Evolutionary conservation across 2,113 vertebrate species (phyloP), one percentile per base, ranked within the genome.

Genomic region (Morone saxatilis): DNA sequence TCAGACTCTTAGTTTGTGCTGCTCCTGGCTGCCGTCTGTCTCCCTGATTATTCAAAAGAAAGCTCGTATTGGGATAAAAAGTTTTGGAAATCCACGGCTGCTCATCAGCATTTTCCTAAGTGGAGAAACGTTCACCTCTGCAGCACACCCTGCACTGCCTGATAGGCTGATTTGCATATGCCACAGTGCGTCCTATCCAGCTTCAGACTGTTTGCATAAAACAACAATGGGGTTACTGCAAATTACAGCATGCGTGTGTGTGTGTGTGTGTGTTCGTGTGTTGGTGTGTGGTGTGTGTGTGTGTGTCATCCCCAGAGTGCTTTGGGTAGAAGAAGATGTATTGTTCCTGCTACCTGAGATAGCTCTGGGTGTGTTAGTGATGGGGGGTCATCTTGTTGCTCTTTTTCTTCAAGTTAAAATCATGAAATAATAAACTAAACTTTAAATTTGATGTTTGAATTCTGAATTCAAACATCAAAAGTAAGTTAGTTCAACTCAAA

Each of bases 151-250:
- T 81, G 72, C 83, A 61, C 87, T 31, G 88, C 62, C 92, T 80
- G 81, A 84, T 78, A 69, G 88, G 81, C 31, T 73, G 12, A 96
- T 99, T 99, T 99, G 96, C 97, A 97, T 99, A 88, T 78, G 87
- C 89, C 68, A 88, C 91, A 91, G 69, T 94, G 90, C 88, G 95
- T 94, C 96, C 97, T 96, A 95, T 97, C 95, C 71, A 86, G 92
- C 89, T 90, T 86, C 91, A 90, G 79, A 38, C 72, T 70, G 94
- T 99, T 99, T 99, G 98, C 97, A 98, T 98, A 95, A 95, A 95
- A 95, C 94, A 96, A 95, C 94, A 95, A 93, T 91, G 88, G 90
- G 87, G 78, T 91, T 91, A 92, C 86, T 81, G 89, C 91, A 84
- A 89, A 92, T 87, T 88, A 78, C 75, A 90, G 83, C 20, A 2